phyloP scores from a whole-genome alignment of 2,888 invertebrate genomes.

The Helleia helle region DNA sequence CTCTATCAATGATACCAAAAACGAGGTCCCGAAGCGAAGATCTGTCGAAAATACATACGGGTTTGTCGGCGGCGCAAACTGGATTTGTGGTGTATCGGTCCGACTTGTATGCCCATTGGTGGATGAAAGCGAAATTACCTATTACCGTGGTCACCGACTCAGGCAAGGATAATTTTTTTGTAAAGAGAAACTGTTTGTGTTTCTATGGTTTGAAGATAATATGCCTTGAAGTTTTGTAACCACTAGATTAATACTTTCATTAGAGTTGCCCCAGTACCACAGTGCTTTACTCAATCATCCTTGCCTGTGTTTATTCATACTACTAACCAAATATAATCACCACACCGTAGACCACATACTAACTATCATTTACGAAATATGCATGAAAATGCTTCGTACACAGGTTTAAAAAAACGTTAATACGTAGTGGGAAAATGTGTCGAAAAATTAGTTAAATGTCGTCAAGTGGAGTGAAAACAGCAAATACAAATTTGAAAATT shows the following conservation, averaged over 20 bases:
- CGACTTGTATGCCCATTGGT: constrained; percentile 93
- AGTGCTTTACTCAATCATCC: constrained; percentile 76
- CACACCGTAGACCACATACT: constrained; percentile 61
- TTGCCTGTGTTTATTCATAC: constrained; percentile 74
- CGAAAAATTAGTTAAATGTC: background rate
- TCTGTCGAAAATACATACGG: constrained; percentile 58
- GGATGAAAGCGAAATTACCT: constrained; percentile 90
- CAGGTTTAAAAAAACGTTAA: constrained; percentile 27
- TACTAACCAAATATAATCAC: constrained; percentile 61
- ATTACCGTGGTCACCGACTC: constrained; percentile 75
- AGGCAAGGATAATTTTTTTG: constrained; percentile 75
- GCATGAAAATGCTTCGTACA: constrained; percentile 58
- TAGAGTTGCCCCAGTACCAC: constrained; percentile 68
- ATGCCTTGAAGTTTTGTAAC: constrained; percentile 70
- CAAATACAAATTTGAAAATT: background rate
- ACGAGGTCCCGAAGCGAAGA: constrained; percentile 64
- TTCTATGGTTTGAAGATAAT: constrained; percentile 70
- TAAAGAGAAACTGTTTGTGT: constrained; percentile 71
- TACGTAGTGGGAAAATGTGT: constrained; percentile 18
- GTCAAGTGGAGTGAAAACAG: background rate
- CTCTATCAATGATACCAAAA: constrained; percentile 37
- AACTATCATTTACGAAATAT: constrained; percentile 38
- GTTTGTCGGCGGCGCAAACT: constrained; percentile 48
- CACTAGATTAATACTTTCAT: constrained; percentile 65
- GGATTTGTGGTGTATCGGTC: constrained; percentile 81